A percentile compares a stretch with the other conserved stretches of the same genome.
Conservation (phyloP, 2,888 invertebrate species). For the Plagiodera versicolora region DNA sequence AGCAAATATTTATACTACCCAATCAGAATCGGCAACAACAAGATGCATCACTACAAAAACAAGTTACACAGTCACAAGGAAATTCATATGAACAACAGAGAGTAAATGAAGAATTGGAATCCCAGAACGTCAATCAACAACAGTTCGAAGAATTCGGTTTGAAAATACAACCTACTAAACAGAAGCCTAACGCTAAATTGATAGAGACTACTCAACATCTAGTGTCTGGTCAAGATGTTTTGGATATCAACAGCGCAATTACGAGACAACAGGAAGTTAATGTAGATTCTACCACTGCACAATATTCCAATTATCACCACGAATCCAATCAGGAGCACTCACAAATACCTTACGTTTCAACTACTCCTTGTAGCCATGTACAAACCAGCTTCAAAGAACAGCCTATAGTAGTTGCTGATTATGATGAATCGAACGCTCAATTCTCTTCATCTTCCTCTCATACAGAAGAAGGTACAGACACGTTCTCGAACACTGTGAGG, state of each 20-base stretch:
- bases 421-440: slow-evolving; percentile 39
- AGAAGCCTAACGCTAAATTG: slow-evolving; percentile 55
- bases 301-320: slow-evolving; percentile 15
- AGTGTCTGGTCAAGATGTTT: slow-evolving; percentile 65
- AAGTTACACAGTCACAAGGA: background rate
- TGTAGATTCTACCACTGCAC: slow-evolving; percentile 13
- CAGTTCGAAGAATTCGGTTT: slow-evolving; percentile 46
- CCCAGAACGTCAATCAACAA: background rate
- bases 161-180: slow-evolving; percentile 37
- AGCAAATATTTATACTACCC: slow-evolving; percentile 15
- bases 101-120: background rate
- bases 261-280: slow-evolving; percentile 11
- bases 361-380: slow-evolving; percentile 27
- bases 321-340: slow-evolving; percentile 17
- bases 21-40: slow-evolving; percentile 13
- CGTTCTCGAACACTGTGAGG: slow-evolving; percentile 38
- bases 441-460: slow-evolving; percentile 40
- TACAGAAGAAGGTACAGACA: slow-evolving; percentile 23
- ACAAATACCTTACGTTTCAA: slow-evolving; percentile 23
- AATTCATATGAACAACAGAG: slow-evolving; percentile 6
- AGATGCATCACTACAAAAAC: slow-evolving; percentile 2
- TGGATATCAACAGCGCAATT: slow-evolving; percentile 63
- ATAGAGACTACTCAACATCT: slow-evolving; percentile 64
- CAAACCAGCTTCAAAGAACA: slow-evolving; percentile 40
- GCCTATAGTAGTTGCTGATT: slow-evolving; percentile 53